Conservation (phyloP, 2,113 vertebrate species). For the Pogonocichla stellata region DNA sequence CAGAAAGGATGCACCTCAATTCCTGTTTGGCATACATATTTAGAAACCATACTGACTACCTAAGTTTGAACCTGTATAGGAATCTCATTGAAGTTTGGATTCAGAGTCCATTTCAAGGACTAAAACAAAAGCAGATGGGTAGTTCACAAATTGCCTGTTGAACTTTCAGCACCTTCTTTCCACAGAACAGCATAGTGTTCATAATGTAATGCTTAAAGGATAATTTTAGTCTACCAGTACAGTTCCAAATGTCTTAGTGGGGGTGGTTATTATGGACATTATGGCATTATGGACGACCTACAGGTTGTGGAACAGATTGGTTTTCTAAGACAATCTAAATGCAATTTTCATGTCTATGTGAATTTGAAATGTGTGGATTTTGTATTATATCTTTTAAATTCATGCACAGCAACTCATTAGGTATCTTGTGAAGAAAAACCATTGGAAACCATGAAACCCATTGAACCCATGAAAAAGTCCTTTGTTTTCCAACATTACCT, state of each 20-base stretch:
- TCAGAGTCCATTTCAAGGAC: neutral
- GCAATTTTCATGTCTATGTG: neutral
- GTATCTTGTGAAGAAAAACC: neutral
- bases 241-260: neutral
- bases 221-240: neutral
- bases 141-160: neutral
- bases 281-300: neutral
- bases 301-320: neutral
- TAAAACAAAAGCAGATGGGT: neutral
- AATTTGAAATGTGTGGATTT: neutral
- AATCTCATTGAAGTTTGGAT: neutral
- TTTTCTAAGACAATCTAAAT: neutral
- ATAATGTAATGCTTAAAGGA: fast-evolving
- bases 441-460: neutral
- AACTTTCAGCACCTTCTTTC: neutral
- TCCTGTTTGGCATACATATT: neutral
- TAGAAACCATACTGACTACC: neutral
- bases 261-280: neutral
- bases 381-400: neutral
- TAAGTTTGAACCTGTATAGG: neutral
- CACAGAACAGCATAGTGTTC: neutral
- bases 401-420: neutral
- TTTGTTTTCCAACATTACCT: neutral
- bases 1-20: neutral
- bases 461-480: fast-evolving